phyloP scores from a whole-genome alignment of 2,113 vertebrate genomes.

The Pan paniscus region DNA sequence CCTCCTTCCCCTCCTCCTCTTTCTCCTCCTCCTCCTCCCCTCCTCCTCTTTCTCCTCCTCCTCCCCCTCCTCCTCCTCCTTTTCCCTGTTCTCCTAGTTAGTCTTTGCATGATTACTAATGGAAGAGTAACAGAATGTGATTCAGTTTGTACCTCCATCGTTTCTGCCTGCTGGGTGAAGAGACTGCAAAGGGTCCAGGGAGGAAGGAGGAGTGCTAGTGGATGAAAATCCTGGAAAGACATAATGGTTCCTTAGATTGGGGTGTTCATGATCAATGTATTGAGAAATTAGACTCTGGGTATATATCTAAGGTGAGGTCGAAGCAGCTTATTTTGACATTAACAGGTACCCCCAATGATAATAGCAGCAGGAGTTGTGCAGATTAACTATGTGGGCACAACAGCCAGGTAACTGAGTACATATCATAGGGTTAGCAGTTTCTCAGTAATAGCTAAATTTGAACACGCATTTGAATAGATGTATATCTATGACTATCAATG shows the following conservation, averaged over 20 bases:
- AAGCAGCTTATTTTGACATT: neutral
- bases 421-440: neutral
- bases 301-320: neutral
- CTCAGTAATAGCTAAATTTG: neutral
- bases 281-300: neutral
- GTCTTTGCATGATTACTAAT: neutral
- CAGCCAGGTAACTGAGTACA: no score
- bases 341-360: neutral
- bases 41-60: no score
- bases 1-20: no score
- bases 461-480: neutral
- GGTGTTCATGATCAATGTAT: neutral
- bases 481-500: neutral
- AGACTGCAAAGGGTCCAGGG: neutral
- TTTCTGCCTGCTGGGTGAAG: neutral
- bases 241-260: neutral
- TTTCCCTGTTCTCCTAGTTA: neutral
- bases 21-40: no score
- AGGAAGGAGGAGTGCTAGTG: neutral
- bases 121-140: neutral
- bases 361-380: rapidly evolving
- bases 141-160: neutral
- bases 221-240: neutral
- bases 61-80: no score
- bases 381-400: neutral